Evolutionary conservation across 2,888 invertebrate genomes (phyloP), one percentile per base, ranked within the genome.

Genomic region (Tryphoninae sp.): DNA sequence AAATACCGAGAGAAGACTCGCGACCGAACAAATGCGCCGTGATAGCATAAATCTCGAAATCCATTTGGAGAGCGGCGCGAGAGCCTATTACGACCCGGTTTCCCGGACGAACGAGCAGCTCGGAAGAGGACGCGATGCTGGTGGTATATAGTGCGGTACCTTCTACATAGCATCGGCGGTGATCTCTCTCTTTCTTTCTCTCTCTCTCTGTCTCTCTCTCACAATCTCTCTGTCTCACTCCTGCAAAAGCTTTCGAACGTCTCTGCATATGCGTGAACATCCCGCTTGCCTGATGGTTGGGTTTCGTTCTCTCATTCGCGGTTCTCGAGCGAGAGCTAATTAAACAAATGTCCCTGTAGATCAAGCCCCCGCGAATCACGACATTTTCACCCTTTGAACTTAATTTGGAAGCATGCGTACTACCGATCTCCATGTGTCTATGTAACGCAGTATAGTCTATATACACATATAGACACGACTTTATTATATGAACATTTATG

Each of bases 41-140:
- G 91, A 91, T 91, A 89, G 89, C 90, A 91, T 92, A 91, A 91
- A 92, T 92, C 91, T 91, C 88, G 87, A 90, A 91, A 91, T 91
- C 90, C 91, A 91, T 91, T 92, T 91, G 89, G 88, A 81, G 81
- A 90, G 89, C 90, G 89, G 88, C 90, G 89, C 89, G 89, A 89
- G 84, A 84, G 89, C 89, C 90, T 91, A 90, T 91, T 91, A 90
- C 90, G 86, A 82, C 86, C 86, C 76, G 68, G 76, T 72, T 74
- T 77, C 82, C 86, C 81, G 80, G 86, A 84, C 83, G 85, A 80
- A 84, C 78, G 78, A 80, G 82, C 85, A 82, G 82, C 82, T 78
- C 78, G 83, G 68, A 84, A 78, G 84, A 83, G 81, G 83, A 83
- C 51, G 42, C 74, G 64, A 22, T 55, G 49, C 16, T 59, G 16